Base-by-base conservation (phyloP, 2,888 invertebrate species). In the Byasa hedistus region DNA sequence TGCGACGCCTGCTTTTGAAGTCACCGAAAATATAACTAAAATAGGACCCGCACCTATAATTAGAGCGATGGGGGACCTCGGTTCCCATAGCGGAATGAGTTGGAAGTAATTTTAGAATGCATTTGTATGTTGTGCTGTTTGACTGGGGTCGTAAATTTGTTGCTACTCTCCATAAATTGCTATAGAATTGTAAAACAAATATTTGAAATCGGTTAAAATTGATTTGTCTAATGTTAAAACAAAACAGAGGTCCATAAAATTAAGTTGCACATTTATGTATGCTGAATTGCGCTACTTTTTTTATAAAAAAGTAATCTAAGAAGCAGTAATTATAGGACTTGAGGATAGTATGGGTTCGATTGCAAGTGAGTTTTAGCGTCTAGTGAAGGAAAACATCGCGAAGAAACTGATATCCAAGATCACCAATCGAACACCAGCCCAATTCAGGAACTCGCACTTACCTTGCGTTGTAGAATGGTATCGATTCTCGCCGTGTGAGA, bases 1-100 rank as follows among this genome's bases (percentile, higher is more conserved):
- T 80, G 78, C 82, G 79, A 83, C 76, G 77, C 75, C 72, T 74
- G 69, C 76, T 71, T 78, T 79, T 76, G 76, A 79, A 71, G 72
- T 72, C 59, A 36, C 66, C 51, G 56, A 69, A 70, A 73, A 71
- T 73, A 66, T 69, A 64, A 75, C 74, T 68, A 71, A 75, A 78
- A 79, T 79, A 80, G 72, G 39, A 64, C 32, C 24, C 67, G 68
- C 65, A 54, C 64, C 70, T 71, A 75, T 71, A 77, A 73, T 73
- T 76, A 75, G 73, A 75, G 62, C 68, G 69, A 70, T 68, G 74
- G 75, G 74, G 74, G 72, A 73, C 57, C 55, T 63, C 67, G 27
- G 61, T 69, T 71, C 69, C 68, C 73, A 69, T 65, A 71, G 36
- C 55, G 54, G 27, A 52, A 63, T 57, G 62, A 32, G 51, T 68